Conservation (phyloP, 2,797 vertebrate genomes). For the Eulemur coronatus region DNA sequence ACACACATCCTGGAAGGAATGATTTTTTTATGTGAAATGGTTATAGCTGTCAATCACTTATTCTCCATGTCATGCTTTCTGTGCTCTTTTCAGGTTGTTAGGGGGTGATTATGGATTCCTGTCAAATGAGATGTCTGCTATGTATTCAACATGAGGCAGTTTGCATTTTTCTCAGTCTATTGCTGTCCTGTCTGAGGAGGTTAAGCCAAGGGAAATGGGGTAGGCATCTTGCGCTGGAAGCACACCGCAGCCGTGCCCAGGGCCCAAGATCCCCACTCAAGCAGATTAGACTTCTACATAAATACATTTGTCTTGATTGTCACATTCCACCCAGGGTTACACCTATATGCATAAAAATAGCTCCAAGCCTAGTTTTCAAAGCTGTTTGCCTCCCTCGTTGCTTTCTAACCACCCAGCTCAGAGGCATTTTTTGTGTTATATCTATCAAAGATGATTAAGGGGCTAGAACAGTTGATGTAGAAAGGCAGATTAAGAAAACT, state of each 20-base stretch:
- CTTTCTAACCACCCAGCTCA: constrained; percentile 36
- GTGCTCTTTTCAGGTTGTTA: constrained; percentile 46
- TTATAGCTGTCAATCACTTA: constrained; percentile 71
- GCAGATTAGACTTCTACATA: constrained; percentile 49
- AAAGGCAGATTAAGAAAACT: constrained; percentile 59
- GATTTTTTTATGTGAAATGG: constrained; percentile 55
- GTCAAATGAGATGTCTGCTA: constrained; percentile 68
- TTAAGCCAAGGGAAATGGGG: constrained; percentile 48
- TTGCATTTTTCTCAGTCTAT: constrained; percentile 55
- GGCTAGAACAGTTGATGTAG: constrained; percentile 44
- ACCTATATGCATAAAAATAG: constrained; percentile 49
- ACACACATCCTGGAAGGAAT: constrained; percentile 58
- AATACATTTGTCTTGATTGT: constrained; percentile 53
- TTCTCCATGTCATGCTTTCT: constrained; percentile 59
- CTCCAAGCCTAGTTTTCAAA: neutral
- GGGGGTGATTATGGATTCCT: constrained; percentile 62
- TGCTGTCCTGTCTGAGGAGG: neutral
- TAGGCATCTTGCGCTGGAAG: neutral
- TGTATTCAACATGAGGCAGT: constrained; percentile 42
- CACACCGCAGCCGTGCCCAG: neutral
- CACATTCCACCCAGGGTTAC: constrained; percentile 51
- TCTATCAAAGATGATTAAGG: constrained; percentile 43
- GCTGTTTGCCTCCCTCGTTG: constrained; percentile 25
- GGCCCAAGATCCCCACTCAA: neutral
- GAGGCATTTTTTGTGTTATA: constrained; percentile 40